Percentiles rank a stretch among this genome's conserved stretches.
Evolutionary conservation across 2,113 vertebrate species (phyloP).

Genomic region (Zosterops pallidus): DNA sequence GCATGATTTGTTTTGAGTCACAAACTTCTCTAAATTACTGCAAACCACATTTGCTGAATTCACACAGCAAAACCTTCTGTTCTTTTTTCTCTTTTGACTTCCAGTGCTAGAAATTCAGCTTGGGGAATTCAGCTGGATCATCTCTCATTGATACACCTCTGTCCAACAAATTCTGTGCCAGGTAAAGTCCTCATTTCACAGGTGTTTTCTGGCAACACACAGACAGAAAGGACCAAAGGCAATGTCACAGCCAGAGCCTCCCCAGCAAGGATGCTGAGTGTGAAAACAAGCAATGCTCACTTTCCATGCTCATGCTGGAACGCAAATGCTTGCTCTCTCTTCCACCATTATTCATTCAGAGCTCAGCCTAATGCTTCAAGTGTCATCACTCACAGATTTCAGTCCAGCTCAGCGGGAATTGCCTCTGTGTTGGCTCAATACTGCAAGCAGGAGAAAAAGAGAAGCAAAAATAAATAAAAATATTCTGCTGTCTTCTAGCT

Average conservation of each 20-base stretch:
- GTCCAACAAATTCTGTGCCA: neutral
- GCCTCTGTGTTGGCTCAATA: neutral
- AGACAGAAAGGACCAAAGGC: neutral
- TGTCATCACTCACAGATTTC: neutral
- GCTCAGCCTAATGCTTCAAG: neutral
- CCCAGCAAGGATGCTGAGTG: neutral
- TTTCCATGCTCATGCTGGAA: neutral
- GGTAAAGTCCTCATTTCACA: neutral
- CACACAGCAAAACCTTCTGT: neutral
- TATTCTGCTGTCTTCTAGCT: neutral
- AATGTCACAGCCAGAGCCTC: neutral
- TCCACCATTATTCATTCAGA: neutral
- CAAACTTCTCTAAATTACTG: neutral
- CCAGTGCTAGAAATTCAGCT: neutral
- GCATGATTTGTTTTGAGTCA: neutral
- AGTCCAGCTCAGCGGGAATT: neutral
- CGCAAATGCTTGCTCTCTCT: neutral
- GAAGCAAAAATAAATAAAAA: neutral
- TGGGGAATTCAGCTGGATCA: neutral
- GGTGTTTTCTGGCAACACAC: neutral
- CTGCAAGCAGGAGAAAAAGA: neutral
- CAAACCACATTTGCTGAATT: neutral
- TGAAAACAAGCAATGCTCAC: neutral
- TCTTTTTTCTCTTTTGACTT: neutral
- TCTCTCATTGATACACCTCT: neutral